These are phyloP conservation scores for Protodeltote pygarga DNA, from an alignment of 2,888 invertebrate species.

Conservation along the genomic window DNA sequence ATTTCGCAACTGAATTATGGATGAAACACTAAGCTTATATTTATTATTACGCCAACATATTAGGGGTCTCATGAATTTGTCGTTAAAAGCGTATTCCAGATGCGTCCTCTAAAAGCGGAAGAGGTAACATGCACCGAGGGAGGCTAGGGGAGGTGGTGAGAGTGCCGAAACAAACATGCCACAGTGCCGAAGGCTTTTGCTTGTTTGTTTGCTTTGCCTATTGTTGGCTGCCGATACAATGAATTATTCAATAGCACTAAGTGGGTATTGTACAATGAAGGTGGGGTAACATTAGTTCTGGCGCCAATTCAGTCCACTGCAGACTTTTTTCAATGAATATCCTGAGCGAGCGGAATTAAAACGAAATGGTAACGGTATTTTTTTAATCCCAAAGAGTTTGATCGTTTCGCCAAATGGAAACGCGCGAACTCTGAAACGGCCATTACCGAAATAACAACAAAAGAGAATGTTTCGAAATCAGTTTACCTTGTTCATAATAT, in stretches of 20 bases:
- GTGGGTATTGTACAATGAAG: slow-evolving; percentile 39
- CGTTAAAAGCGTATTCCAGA: slow-evolving; percentile 62
- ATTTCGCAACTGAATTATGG: slow-evolving; percentile 41
- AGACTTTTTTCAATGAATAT: slow-evolving; percentile 30
- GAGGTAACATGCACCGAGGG: slow-evolving; percentile 49
- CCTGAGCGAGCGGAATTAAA: slow-evolving; percentile 29
- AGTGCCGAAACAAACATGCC: slow-evolving; percentile 69
- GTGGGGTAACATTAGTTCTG: slow-evolving; percentile 38
- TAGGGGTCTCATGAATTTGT: slow-evolving; percentile 57
- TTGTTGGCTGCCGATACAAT: slow-evolving; percentile 58
- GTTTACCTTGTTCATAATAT: slow-evolving; percentile 69
- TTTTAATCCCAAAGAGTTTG: slow-evolving; percentile 42
- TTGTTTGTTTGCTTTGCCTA: slow-evolving; percentile 53
- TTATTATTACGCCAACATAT: slow-evolving; percentile 51
- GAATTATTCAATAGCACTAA: slow-evolving; percentile 49
- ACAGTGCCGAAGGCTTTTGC: slow-evolving; percentile 57
- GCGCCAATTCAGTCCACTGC: slow-evolving; percentile 18
- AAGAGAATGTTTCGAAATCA: slow-evolving; percentile 60
- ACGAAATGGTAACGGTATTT: slow-evolving; percentile 32
- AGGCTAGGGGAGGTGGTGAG: slow-evolving; percentile 33
- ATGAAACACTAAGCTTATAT: slow-evolving; percentile 51
- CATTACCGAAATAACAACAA: slow-evolving; percentile 54
- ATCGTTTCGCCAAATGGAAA: slow-evolving; percentile 43
- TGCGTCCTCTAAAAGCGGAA: slow-evolving; percentile 60
- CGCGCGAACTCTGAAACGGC: slow-evolving; percentile 34